Conservation (phyloP, 1,140 invertebrate genomes). For the Venturia canescens region DNA sequence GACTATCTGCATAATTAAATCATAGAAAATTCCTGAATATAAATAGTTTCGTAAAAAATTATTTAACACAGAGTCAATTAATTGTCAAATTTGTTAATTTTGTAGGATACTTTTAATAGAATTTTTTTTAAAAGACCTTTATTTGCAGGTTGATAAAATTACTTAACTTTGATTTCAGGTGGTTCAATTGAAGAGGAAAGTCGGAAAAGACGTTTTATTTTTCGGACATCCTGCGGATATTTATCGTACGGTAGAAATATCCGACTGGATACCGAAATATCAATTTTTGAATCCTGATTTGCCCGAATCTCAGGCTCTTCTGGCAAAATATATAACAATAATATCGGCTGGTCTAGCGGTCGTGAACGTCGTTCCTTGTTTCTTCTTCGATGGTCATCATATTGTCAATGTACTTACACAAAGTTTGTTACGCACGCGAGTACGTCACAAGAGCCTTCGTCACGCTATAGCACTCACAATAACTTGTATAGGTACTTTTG, state of each 20-base stretch:
- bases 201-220: constrained; percentile 83
- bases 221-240: constrained; percentile 87
- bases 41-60: too few species aligned
- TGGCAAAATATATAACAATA: constrained; percentile 87
- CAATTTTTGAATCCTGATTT: constrained; percentile 81
- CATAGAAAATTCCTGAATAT: too few species aligned
- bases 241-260: constrained; percentile 83
- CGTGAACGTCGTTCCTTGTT: constrained; percentile 95
- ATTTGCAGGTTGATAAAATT: too few species aligned
- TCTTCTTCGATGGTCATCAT: constrained; percentile 94
- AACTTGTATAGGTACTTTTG: constrained; percentile 77
- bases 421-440: constrained; percentile 75
- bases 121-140: too few species aligned
- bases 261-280: constrained; percentile 89
- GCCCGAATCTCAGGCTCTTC: constrained; percentile 82
- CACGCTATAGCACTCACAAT: constrained; percentile 76
- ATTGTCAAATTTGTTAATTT: too few species aligned
- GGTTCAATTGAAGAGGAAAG: constrained; percentile 83
- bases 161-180: constrained; percentile 59
- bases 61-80: too few species aligned
- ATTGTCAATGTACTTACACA: constrained; percentile 83
- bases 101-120: too few species aligned
- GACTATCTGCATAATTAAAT: too few species aligned
- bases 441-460: constrained; percentile 74
- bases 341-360: constrained; percentile 94